Base-by-base conservation (phyloP, 2,888 invertebrate species). In the Andrena dorsata region DNA sequence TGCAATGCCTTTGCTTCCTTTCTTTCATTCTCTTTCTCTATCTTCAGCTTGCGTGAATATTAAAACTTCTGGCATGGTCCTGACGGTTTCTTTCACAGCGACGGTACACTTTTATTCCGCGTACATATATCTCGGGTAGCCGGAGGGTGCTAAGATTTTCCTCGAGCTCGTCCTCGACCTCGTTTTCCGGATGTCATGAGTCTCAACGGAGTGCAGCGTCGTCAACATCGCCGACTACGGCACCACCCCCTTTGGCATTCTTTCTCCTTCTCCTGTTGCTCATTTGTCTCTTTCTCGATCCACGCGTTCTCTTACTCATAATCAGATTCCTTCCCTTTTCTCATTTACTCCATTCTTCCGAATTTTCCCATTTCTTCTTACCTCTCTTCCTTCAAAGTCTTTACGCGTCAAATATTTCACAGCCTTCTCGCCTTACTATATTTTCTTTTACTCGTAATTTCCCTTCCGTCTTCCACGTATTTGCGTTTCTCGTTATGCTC, bases 111-210 rank as follows among this genome's bases (percentile, higher is more conserved):
- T 79, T 80, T 77, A 80, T 76, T 80, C 66, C 64, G 47, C 68
- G 47, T 71, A 58, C 6, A 60, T n/a, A 69, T 77, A 72, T 64
- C 41, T 41, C 26, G 76, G 71, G 49, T 80, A 77, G 77, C 76
- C 76, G 41, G 66, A 66, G 68, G 78, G 56, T 76, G 77, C 77
- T 66, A 76, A 86, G 74, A 83, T 80, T 80, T 82, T 80, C 76
- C 78, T 80, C 82, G 77, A 70, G 69, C 69, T 83, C 80, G 82
- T 83, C 88, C 88, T 88, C 88, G 83, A 86, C 83, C 88, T 85
- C 86, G 82, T 88, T 88, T 76, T 73, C 82, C 77, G 76, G 77
- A 76, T 73, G 80, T 84, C 82, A 65, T 73, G 79, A 82, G 76
- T 76, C 76, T 76, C 78, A 76, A 61, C 84, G 78, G 82, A 85